Percentiles rank a stretch among this genome's conserved stretches.
Evolutionary conservation across 1,140 invertebrate genomes (phyloP).

Genomic region (Stegodyphus dumicola): DNA sequence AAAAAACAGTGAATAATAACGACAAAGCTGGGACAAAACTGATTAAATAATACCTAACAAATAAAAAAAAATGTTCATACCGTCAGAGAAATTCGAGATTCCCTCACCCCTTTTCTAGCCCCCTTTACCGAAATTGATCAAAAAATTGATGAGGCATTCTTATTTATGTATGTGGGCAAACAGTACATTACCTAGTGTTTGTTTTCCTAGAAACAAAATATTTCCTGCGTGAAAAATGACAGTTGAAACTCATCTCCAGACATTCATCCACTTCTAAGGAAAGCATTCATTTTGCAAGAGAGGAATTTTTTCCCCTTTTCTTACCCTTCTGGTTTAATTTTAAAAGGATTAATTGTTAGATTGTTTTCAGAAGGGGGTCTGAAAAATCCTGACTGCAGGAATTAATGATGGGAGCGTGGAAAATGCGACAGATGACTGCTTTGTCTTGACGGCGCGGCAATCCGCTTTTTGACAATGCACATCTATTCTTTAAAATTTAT

Average conservation of each 20-base stretch:
- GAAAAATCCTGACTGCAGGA: slow-evolving; percentile 5
- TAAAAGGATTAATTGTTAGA: slow-evolving; percentile 47
- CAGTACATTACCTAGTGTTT: not conserved
- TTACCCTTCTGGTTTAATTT: slow-evolving; percentile 5
- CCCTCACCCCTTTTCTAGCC: slow-evolving; percentile 4
- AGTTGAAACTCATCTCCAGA: slow-evolving; percentile 3
- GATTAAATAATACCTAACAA: slow-evolving; percentile 39
- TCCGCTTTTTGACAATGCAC: not conserved
- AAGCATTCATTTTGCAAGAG: not conserved
- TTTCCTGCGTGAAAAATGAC: slow-evolving; percentile 41
- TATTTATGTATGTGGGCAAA: not conserved
- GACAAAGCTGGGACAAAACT: slow-evolving; percentile 40
- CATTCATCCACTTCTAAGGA: slow-evolving; percentile 1
- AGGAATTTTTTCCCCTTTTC: not conserved
- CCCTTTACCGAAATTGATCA: slow-evolving; percentile 33
- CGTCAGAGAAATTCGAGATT: slow-evolving; percentile 13
- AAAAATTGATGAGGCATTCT: slow-evolving; percentile 35
- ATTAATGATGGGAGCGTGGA: slow-evolving; percentile 38
- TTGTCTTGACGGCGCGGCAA: slow-evolving; percentile 5
- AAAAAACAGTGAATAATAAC: slow-evolving; percentile 17
- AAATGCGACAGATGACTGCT: slow-evolving; percentile 33
- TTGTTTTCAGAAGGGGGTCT: slow-evolving; percentile 8
- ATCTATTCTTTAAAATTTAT: not conserved
- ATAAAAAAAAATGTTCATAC: slow-evolving; percentile 13
- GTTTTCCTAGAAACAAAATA: slow-evolving; percentile 25